Percentiles rank a stretch among this genome's conserved stretches.
phyloP scores from a whole-genome alignment of 2,797 vertebrate genomes.

The Catharus ustulatus region DNA sequence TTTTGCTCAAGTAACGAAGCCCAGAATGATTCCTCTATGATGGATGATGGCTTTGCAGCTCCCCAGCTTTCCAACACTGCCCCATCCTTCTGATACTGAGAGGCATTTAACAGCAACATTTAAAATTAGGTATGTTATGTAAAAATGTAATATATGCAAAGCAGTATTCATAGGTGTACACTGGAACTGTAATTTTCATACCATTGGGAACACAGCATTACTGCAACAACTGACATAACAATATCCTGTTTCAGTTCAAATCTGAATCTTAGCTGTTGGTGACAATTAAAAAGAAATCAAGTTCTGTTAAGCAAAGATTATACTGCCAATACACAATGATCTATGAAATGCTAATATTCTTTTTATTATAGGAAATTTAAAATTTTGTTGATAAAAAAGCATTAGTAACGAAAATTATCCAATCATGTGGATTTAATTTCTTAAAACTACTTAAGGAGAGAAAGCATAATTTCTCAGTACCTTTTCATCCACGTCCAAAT shows the following conservation, averaged over 20 bases:
- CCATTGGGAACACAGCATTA: background rate
- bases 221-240: background rate
- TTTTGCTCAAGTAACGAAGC: background rate
- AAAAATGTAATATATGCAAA: background rate
- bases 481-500: conserved; percentile 55
- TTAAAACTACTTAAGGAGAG: background rate
- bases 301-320: background rate
- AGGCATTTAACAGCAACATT: background rate
- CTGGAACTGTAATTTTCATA: background rate
- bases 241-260: background rate
- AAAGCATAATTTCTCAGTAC: conserved; percentile 50
- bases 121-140: background rate
- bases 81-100: background rate
- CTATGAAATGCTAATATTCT: background rate
- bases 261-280: background rate
- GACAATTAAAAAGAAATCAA: background rate
- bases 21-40: background rate
- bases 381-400: background rate
- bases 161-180: background rate
- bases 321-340: background rate
- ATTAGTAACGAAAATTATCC: background rate
- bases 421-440: background rate
- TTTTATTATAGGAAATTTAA: background rate
- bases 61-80: background rate
- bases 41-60: background rate